Base-by-base conservation (phyloP, 30 jellyfish, hydroid and myxozoan species). In the Mastigias papua region DNA sequence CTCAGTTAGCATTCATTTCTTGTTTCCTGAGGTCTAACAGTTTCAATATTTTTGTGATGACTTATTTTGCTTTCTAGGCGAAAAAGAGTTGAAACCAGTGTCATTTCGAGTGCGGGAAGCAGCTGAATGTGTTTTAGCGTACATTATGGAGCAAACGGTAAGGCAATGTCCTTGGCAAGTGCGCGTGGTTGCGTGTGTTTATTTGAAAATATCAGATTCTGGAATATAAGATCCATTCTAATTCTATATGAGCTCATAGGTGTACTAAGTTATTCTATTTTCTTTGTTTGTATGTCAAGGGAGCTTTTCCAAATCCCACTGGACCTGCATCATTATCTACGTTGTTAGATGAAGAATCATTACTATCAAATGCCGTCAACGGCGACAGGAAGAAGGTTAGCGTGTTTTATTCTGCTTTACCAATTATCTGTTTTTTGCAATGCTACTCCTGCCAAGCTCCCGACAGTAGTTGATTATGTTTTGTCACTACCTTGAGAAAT, bases 41-140 rank as follows among this genome's bases (percentile, higher is more conserved):
- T 42, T 8, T 4, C 13, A 15, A 4, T 42, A 15, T 42, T 42
- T 42, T 42, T 42, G 54, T 42, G 27, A 19, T 6, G 11, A 30
- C 31, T 10, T 5, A 49, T n/a, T 32, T 17, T 80, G 21, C 21
- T 62, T 35, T 16, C 2, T 58, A 95, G 99, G 97, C 23, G 97
- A 90, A 68, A 95, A 95, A 66, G 99, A 95, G 72, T 74, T 88
- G 82, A 95, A 90, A 72, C 98, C 98, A 23, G 97, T 91, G n/a
- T 95, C 99, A 22, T 85, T 95, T 23, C 81, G 99, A 22, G 99
- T 95, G 37, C 84, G 97, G 25, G 99, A 95, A 49, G 96, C 99
- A 3, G 99, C 99, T 32, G 99, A 95, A 77, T 96, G 97, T 11
- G 96, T 95, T 51, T 83, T 95, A 48, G 90, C 98, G 20, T 73